Evolutionary conservation across 2,113 vertebrate genomes (phyloP), one percentile per base, ranked within the genome.

Genomic region (Ariopsis seemanni): DNA sequence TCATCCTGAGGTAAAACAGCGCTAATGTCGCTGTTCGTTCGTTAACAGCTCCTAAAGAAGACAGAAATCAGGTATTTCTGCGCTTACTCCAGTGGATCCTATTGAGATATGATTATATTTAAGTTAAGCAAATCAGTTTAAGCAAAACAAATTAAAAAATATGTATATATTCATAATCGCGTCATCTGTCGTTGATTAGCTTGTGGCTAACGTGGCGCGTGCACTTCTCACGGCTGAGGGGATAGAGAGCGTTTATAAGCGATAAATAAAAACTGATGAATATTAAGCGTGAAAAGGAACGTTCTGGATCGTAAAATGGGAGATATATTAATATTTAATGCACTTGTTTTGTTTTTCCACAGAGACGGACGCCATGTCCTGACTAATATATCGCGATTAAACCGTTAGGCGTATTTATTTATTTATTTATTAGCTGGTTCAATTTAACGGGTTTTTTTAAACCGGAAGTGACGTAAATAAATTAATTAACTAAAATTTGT

Each of bases 11-110:
- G 75, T 82, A 67, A 81, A 78, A 55, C 17, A 30, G 25, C 20
- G 72, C 78, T 48, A 50, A 87, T 85, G 86, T 86, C 58, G 1
- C 80, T 79, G 88, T 72, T 89, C 84, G 87, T 89, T 88, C 83
- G 57, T 65, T 80, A 57, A 48, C 85, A 75, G 62, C n/a, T 30
- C 77, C 82, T 20, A 57, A 63, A 85, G 30, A n/a, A 34, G 69
- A 60, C 80, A 57, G 27, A 72, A 86, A 34, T 77, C 22, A n/a
- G 83, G 42, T 60, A 5, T 27, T 86, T 83, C 62, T 57, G 78
- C 80, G 80, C 62, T 42, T 14, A 78, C 63, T 79, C 4, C 77
- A 53, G 83, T 62, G 78, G 83, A 82, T n/a, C 55, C 30, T 87
- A 55, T 48, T 53, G 79, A 90, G 90, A 88, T 89, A 90, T 42